Evolutionary conservation across 2,888 invertebrate genomes (phyloP), one percentile per base, ranked within the genome.

Genomic region (Campaea margaritaria): DNA sequence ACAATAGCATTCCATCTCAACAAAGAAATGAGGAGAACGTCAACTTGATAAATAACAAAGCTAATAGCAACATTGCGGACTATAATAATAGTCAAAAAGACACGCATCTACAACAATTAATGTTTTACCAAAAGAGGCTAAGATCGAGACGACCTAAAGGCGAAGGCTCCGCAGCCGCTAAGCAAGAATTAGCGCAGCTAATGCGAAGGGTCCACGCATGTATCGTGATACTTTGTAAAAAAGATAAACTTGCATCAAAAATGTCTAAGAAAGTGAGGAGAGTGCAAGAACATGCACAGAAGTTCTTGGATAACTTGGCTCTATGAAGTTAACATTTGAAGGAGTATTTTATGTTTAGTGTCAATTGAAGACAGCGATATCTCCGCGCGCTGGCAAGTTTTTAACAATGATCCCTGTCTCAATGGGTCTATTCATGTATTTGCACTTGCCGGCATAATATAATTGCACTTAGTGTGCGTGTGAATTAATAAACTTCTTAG

Each of bases 401-500:
- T 52, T 66, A 68, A 62, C 67, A 61, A 43, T 65, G 68, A 53
- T 69, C 73, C 78, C 75, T 64, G 34, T 21, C n/a, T 36, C 67
- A 57, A 62, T 47, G 64, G 72, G 69, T 69, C 73, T 71, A 73
- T 76, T 75, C 78, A 75, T 81, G 78, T 79, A 78, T 80, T 74
- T 77, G 74, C 69, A 78, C 81, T 82, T 85, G 83, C 83, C 84
- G 83, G 78, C 74, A 80, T 78, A 39, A 31, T 85, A 61, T 69
- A 82, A 79, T 83, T 69, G 85, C 88, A 87, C 88, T 77, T 67
- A 82, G 74, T 74, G 89, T 89, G 89, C 89, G 79, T 83, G 81
- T 88, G 86, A 85, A 87, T 79, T 82, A 82, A 86, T 83, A 84
- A 84, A 86, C 84, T 86, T 85, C 84, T 87, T 89, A 89, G 88